phyloP scores from a whole-genome alignment of 2,888 invertebrate genomes.

The Xylocampa areola region DNA sequence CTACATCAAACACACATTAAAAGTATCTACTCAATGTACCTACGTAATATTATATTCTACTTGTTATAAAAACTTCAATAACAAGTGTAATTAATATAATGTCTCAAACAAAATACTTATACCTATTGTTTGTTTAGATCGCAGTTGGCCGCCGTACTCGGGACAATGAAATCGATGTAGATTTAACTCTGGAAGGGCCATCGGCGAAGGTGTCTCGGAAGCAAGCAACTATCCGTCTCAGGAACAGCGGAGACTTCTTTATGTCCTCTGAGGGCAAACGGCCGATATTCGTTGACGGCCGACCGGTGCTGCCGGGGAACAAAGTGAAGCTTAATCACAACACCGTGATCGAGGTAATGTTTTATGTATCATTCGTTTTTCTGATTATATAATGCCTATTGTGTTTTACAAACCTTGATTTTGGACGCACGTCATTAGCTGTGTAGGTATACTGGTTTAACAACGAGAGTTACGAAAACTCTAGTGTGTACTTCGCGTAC shows the following conservation, averaged over 20 bases:
- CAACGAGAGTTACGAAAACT: conserved; percentile 23
- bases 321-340: conserved; percentile 97
- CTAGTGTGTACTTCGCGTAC: not conserved
- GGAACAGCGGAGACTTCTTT: conserved; percentile 98
- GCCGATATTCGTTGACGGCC: conserved; percentile 98
- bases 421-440: conserved; percentile 39
- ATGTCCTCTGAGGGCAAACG: conserved; percentile 98
- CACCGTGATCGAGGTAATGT: conserved; percentile 95
- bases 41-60: too few relatives aligned
- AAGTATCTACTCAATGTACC: not conserved
- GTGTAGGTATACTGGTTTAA: conserved; percentile 16
- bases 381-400: conserved; percentile 45
- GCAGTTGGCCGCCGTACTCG: conserved; percentile 97
- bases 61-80: conserved; percentile 11
- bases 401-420: conserved; percentile 38
- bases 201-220: conserved; percentile 97
- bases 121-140: conserved; percentile 89
- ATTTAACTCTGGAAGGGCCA: conserved; percentile 97
- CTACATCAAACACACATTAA: conserved; percentile 29
- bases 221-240: conserved; percentile 96
- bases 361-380: conserved; percentile 46
- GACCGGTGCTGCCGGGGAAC: conserved; percentile 96
- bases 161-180: conserved; percentile 97
- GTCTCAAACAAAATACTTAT: conserved; percentile 12
- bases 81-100: not conserved